phyloP scores from a whole-genome alignment of 2,797 vertebrate genomes.

The Liparis tanakae region DNA sequence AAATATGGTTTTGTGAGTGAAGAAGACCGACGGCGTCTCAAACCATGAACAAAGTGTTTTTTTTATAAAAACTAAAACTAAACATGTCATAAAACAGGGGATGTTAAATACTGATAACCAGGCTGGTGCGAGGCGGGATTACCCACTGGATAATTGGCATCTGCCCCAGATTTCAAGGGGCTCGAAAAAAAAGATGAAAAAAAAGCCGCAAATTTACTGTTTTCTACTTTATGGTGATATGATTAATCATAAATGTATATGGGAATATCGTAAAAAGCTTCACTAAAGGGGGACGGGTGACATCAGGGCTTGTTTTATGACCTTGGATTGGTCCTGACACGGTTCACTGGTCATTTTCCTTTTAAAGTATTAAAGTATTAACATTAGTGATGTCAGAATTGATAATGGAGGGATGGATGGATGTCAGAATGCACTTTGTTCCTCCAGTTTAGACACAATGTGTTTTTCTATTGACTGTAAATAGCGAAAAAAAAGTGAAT shows the following conservation, averaged over 20 bases:
- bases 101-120: not conserved
- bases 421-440: not conserved
- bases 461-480: not conserved
- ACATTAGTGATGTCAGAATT: too few species aligned
- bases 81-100: not conserved
- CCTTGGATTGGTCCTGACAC: not conserved
- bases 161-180: not conserved
- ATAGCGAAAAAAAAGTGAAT: not conserved
- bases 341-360: not conserved
- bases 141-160: not conserved
- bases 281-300: not conserved
- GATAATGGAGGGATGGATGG: too few species aligned
- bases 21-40: not conserved
- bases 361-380: constrained; percentile 1
- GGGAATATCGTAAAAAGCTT: constrained; percentile 13
- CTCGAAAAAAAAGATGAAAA: not conserved
- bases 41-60: too few species aligned
- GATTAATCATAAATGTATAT: constrained; percentile 10
- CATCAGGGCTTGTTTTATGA: constrained; percentile 6
- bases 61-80: not conserved
- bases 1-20: not conserved
- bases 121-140: not conserved
- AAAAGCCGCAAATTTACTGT: not conserved
- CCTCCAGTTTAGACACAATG: not conserved
- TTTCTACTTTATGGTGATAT: not conserved